Conservation (phyloP, 1,140 invertebrate species). For the Rhopalosiphum maidis region DNA sequence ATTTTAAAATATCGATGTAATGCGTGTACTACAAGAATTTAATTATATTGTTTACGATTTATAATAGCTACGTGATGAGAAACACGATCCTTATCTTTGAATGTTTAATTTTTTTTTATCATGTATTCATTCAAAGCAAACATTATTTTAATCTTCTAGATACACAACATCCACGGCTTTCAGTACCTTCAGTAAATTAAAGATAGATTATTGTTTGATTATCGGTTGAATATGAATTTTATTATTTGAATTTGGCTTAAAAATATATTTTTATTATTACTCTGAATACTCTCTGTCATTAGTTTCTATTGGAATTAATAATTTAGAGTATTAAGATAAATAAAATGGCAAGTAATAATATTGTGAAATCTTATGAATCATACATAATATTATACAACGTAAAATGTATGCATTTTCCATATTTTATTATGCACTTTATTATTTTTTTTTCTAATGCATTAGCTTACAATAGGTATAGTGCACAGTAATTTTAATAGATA, state of each 20-base stretch:
- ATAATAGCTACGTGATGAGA: background rate
- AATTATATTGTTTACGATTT: no score
- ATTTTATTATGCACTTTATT: background rate
- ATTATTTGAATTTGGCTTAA: background rate
- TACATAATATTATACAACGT: background rate
- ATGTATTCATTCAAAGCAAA: background rate
- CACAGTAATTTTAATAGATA: background rate
- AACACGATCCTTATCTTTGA: background rate
- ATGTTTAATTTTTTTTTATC: background rate
- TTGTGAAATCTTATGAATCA: background rate
- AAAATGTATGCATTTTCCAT: background rate
- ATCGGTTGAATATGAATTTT: background rate
- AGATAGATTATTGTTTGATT: background rate
- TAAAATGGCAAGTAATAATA: background rate
- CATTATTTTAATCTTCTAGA: background rate
- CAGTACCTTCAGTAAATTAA: background rate
- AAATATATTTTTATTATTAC: background rate
- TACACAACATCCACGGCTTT: no score
- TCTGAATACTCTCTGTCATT: no score
- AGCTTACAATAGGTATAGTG: background rate
- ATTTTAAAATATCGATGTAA: background rate
- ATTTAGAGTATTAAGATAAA: background rate
- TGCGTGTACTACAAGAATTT: no score
- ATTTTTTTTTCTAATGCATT: background rate
- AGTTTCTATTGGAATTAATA: no score